Base-by-base conservation (phyloP, 2,888 invertebrate species). In the Panopea generosa region DNA sequence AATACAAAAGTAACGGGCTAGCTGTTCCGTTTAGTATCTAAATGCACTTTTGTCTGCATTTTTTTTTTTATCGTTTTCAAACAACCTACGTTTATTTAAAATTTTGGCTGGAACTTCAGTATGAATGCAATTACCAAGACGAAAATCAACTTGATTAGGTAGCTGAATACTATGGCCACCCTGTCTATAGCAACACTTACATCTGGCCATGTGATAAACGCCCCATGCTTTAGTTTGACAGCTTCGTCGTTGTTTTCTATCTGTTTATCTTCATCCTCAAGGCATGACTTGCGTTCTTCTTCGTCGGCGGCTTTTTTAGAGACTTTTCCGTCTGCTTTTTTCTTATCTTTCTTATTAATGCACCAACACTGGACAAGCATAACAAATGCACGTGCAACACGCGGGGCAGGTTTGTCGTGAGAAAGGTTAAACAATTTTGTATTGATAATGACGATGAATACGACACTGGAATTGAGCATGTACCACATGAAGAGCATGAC, bases 401-500 rank as follows among this genome's bases (percentile, higher is more conserved):
- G 22, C 7, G 63, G 53, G 6, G 45, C 26, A 1, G 52, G 52
- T 26, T 43, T 43, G 16, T 16, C 45, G 27, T 53, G 53, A 40
- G 52, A 43, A 9, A 22, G 52, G 16, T 63, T 43, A 53, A 53
- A 52, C 20, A 63, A 43, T 53, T 63, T 63, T 20, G 53, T 63
- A 29, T 68, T 68, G 0, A 68, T 11, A 18, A 68, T 68, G 7
- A 68, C 68, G 14, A 68, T 29, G n/a, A 68, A 60, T 4, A 68
- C 50, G n/a, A 59, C 56, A 24, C 68, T 60, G 2, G 68, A 60
- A 22, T 50, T 68, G 20, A 68, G 24, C 9, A 68, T 29, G 22
- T 68, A 68, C 68, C 68, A 68, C 1, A 53, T 22, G 20, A 68
- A 68, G 6, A 68, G 43, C 50, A 68, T 52, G 16, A 68, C 40